Base-by-base conservation (phyloP, 2,888 invertebrate genomes). In the Mimas tiliae region DNA sequence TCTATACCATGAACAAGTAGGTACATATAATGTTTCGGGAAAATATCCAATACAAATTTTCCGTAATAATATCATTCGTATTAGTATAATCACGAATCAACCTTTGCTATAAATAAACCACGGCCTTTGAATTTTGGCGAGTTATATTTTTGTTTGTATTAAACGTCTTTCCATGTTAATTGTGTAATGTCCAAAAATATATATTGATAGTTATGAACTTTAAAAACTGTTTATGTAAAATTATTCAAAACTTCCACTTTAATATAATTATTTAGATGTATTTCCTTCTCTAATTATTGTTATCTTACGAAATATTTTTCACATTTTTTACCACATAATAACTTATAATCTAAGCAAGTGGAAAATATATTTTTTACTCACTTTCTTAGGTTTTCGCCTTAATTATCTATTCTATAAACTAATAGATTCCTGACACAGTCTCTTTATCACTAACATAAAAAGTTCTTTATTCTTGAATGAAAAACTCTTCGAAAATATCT, bases 301-400 rank as follows among this genome's bases (percentile, higher is more conserved):
- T 19, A 58, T 19, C 11, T 58, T 19, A 42, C 58, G 6, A 42
- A 38, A 58, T 42, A 19, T 42, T 58, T 55, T 38, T 45, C 19
- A 19, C 19, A 58, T 58, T 19, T 58, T 58, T 58, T 58, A 58
- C 58, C 58, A 42, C 58, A 19, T 19, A 42, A 58, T 2, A 38
- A 16, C 12, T 16, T 58, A 11, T 38, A 55, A 58, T 38, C 58
- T 42, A 58, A 58, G 58, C 16, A 58, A 42, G 38, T 21, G 19
- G 8, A 12, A 6, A 42, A 38, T 42, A 42, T 42, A 50, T 58
- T 58, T 38, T 58, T 11, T n/a, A 38, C 38, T 58, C 19, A 21
- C 19, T 19, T 11, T 38, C 12, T 6, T 42, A 11, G 11, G 19
- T 58, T 58, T 19, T 16, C 4, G 27, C 4, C 27, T 27, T 27